Percentiles rank a stretch among this genome's conserved stretches.
phyloP scores from a whole-genome alignment of 2,888 invertebrate species.

The Sphinx pinastri region DNA sequence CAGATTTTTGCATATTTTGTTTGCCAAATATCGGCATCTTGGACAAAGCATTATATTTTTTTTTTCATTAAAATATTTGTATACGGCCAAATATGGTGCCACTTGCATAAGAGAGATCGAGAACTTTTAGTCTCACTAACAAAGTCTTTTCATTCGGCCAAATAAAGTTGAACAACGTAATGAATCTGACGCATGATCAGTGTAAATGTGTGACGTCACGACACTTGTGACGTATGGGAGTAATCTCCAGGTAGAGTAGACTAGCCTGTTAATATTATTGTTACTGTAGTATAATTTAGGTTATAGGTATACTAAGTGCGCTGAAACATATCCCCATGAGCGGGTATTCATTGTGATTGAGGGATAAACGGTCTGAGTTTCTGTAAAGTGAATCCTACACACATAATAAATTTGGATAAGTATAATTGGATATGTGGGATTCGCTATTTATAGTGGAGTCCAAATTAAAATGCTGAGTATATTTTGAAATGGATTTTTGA shows the following conservation, averaged over 20 bases:
- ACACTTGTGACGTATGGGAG: slow-evolving; percentile 29
- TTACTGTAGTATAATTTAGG: slow-evolving; percentile 54
- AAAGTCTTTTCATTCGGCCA: neutral
- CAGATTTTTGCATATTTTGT: neutral
- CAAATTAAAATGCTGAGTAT: neutral
- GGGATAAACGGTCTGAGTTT: neutral
- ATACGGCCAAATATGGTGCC: slow-evolving; percentile 11
- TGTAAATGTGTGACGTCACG: slow-evolving; percentile 26
- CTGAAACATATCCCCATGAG: slow-evolving; percentile 59
- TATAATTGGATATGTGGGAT: neutral
- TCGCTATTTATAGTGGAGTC: neutral
- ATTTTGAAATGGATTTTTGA: neutral
- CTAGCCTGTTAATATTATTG: slow-evolving; percentile 55
- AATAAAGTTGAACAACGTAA: neutral
- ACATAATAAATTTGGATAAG: neutral
- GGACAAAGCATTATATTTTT: neutral
- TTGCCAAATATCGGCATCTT: neutral
- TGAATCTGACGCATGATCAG: neutral
- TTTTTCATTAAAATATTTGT: neutral
- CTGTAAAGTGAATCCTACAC: neutral
- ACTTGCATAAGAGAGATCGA: neutral
- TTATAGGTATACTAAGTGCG: slow-evolving; percentile 45
- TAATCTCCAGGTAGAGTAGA: slow-evolving; percentile 16
- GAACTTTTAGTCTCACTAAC: neutral
- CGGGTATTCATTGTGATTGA: neutral